Conservation (phyloP, 2,113 vertebrate genomes). For the Callionymus lyra region DNA sequence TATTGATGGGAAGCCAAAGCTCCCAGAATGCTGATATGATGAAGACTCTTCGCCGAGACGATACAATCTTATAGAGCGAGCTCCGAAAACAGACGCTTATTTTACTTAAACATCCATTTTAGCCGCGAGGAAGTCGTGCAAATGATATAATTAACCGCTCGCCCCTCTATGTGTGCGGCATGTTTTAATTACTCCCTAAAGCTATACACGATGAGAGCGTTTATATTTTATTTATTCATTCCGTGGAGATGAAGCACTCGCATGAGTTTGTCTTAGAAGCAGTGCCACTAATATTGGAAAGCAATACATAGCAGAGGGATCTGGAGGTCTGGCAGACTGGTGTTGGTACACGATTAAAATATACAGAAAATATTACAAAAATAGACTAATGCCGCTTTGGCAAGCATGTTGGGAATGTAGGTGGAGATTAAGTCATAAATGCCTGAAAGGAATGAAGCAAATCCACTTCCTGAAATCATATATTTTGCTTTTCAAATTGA, state of each 20-base stretch:
- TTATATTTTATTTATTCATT: not conserved
- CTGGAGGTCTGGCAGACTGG: too few relatives aligned
- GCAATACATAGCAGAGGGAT: not conserved
- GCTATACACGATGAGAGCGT: slow-evolving; percentile 15
- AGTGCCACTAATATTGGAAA: slow-evolving; percentile 15
- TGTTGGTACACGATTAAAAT: too few relatives aligned
- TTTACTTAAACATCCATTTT: slow-evolving; percentile 36
- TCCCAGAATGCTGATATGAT: slow-evolving; percentile 42
- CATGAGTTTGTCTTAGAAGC: slow-evolving; percentile 22
- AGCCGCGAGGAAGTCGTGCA: slow-evolving; percentile 20
- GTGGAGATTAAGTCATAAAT: too few relatives aligned
- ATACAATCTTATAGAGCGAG: too few relatives aligned
- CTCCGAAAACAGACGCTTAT: slow-evolving; percentile 12
- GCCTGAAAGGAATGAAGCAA: too few relatives aligned
- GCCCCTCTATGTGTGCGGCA: slow-evolving; percentile 15
- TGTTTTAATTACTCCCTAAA: slow-evolving; percentile 34
- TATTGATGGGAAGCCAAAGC: slow-evolving; percentile 32
- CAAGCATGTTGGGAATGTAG: too few relatives aligned
- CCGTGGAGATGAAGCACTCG: slow-evolving; percentile 15
- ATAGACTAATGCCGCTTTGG: too few relatives aligned
- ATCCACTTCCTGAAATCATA: too few relatives aligned
- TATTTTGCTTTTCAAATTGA: too few relatives aligned
- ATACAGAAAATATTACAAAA: too few relatives aligned
- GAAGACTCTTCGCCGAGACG: slow-evolving; percentile 20
- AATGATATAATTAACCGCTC: slow-evolving; percentile 30